phyloP scores from a whole-genome alignment of 2,888 invertebrate genomes.

The Sinodicranocentrus sp. region DNA sequence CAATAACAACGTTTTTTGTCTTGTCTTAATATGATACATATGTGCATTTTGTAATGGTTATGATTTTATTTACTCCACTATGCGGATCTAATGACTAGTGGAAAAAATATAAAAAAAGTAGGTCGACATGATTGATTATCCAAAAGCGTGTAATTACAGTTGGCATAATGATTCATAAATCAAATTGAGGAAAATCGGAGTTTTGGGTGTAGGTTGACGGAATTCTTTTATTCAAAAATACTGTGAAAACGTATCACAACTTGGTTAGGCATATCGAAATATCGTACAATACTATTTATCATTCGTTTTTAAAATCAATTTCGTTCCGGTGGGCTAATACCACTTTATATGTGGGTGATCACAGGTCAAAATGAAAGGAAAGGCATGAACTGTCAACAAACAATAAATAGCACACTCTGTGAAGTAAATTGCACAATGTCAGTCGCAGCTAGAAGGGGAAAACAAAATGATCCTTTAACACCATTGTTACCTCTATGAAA shows the following conservation, averaged over 20 bases:
- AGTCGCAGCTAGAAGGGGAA: background rate
- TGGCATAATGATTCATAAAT: slow-evolving; percentile 55
- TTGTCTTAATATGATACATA: too few species aligned
- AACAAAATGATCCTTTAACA: slow-evolving; percentile 39
- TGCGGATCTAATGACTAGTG: too few species aligned
- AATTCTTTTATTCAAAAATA: background rate
- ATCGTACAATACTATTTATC: too few species aligned
- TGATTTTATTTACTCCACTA: too few species aligned
- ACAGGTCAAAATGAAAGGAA: background rate
- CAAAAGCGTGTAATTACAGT: slow-evolving; percentile 45
- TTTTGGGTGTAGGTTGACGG: background rate
- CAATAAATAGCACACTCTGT: slow-evolving; percentile 5
- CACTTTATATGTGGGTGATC: background rate
- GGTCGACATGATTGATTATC: slow-evolving; percentile 44
- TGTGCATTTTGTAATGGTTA: too few species aligned
- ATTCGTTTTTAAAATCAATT: slow-evolving; percentile 24
- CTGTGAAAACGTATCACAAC: background rate
- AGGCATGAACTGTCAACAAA: background rate
- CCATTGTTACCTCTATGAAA: slow-evolving; percentile 28
- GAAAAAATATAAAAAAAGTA: background rate
- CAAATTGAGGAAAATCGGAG: slow-evolving; percentile 19
- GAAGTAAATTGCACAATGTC: background rate
- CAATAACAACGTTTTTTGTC: too few species aligned
- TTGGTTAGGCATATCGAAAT: too few species aligned
- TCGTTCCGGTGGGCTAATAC: slow-evolving; percentile 26